A percentile compares a stretch with the other conserved stretches of the same genome.
Evolutionary conservation across 2,888 invertebrate genomes (phyloP).

Genomic region (Prionchulus punctatus): DNA sequence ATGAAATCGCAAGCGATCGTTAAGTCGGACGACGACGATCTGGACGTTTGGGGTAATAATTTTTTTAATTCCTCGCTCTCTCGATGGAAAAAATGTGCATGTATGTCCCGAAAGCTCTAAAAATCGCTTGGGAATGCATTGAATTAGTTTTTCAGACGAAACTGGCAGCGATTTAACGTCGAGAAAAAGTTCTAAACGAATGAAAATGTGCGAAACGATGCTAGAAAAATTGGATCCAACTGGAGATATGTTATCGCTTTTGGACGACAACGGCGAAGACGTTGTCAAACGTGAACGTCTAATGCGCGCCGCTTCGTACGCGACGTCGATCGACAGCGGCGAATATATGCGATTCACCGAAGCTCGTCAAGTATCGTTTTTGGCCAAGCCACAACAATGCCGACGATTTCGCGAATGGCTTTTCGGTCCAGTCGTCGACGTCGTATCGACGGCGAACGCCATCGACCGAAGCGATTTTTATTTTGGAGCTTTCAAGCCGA

Average conservation of each 20-base stretch:
- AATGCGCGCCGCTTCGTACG: constrained; percentile 13
- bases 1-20: too few species aligned
- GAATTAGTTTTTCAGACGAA: too few species aligned
- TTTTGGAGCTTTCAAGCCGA: neutral
- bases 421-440: neutral
- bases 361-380: constrained; percentile 31
- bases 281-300: constrained; percentile 1
- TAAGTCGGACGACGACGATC: neutral
- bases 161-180: too few species aligned
- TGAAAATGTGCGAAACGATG: neutral
- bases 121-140: too few species aligned
- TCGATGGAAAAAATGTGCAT: too few species aligned
- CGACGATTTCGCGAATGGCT: constrained; percentile 8
- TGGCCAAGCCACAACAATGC: neutral
- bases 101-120: too few species aligned
- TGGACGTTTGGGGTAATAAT: neutral
- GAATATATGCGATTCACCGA: constrained; percentile 33
- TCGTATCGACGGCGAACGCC: neutral
- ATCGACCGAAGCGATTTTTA: neutral
- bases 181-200: neutral
- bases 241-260: neutral
- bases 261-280: neutral
- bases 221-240: neutral
- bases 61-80: too few species aligned
- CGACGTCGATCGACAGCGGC: constrained; percentile 28